These are phyloP conservation scores for Thalassaphorura encarpata DNA, from an alignment of 1,140 invertebrate species.

Conservation along the genomic window DNA sequence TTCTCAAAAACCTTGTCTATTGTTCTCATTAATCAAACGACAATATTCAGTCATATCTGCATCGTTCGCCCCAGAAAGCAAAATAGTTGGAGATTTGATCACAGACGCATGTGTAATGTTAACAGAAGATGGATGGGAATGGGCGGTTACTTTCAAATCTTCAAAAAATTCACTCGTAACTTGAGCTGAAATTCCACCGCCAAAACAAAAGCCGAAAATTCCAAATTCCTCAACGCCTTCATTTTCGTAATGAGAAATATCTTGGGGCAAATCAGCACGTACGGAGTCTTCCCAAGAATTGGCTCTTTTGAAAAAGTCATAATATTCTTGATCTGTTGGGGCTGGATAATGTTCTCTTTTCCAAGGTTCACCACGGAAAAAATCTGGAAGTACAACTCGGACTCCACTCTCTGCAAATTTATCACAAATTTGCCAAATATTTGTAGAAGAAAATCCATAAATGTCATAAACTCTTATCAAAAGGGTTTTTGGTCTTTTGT, in stretches of 20 bases:
- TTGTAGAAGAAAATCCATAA: neutral
- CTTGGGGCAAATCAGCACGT: neutral
- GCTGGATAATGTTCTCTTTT: neutral
- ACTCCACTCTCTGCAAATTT: neutral
- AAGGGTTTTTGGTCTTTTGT: too few relatives aligned
- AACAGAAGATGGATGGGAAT: neutral
- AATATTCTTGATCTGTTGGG: neutral
- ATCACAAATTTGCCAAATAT: neutral
- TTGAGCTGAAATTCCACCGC: neutral
- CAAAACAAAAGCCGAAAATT: neutral
- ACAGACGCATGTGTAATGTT: neutral
- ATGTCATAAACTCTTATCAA: neutral
- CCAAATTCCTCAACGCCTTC: neutral
- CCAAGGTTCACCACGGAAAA: slow-evolving; percentile 1
- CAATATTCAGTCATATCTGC: too few relatives aligned
- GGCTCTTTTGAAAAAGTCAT: neutral
- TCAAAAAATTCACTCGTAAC: neutral
- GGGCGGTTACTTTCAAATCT: neutral
- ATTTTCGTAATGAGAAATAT: neutral
- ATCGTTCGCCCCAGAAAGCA: too few relatives aligned
- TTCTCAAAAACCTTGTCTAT: too few relatives aligned
- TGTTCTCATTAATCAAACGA: too few relatives aligned
- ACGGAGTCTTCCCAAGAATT: neutral
- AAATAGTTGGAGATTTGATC: neutral
- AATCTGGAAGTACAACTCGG: neutral